Evolutionary conservation across 2,113 vertebrate species (phyloP).

Genomic region (Lucifuga dentata): DNA sequence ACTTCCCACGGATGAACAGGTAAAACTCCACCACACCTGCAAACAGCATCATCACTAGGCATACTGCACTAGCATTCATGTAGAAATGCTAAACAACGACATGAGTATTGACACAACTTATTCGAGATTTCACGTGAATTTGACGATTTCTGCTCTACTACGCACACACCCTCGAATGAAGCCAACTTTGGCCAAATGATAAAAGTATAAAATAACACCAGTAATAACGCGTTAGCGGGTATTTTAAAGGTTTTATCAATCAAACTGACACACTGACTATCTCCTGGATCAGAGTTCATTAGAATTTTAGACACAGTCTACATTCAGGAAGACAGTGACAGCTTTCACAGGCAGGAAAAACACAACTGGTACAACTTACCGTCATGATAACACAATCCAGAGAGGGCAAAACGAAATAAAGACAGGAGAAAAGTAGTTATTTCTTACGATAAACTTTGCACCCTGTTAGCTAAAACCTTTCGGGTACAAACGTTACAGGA

Average conservation of each 20-base stretch:
- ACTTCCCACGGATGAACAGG: slow-evolving; percentile 29
- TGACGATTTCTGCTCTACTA: too few species aligned
- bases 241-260: not conserved
- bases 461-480: not conserved
- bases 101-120: too few species aligned
- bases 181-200: not conserved
- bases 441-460: not conserved
- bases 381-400: slow-evolving; percentile 79
- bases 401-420: slow-evolving; percentile 21
- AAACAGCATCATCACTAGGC: not conserved
- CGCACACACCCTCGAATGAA: slow-evolving; percentile 20
- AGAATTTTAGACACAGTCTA: not conserved
- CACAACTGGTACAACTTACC: slow-evolving; percentile 73
- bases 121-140: too few species aligned
- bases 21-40: slow-evolving; percentile 17
- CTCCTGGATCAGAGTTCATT: not conserved
- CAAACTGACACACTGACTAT: not conserved
- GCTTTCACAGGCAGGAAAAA: slow-evolving; percentile 33
- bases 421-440: slow-evolving; percentile 33
- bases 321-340: slow-evolving; percentile 44
- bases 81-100: too few species aligned
- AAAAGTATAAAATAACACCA: too few species aligned
- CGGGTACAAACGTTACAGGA: slow-evolving; percentile 17
- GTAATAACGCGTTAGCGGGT: too few species aligned
- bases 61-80: too few species aligned